Percentiles rank a stretch among this genome's conserved stretches.
phyloP scores from a whole-genome alignment of 2,113 vertebrate species.

The Catagonus wagneri region DNA sequence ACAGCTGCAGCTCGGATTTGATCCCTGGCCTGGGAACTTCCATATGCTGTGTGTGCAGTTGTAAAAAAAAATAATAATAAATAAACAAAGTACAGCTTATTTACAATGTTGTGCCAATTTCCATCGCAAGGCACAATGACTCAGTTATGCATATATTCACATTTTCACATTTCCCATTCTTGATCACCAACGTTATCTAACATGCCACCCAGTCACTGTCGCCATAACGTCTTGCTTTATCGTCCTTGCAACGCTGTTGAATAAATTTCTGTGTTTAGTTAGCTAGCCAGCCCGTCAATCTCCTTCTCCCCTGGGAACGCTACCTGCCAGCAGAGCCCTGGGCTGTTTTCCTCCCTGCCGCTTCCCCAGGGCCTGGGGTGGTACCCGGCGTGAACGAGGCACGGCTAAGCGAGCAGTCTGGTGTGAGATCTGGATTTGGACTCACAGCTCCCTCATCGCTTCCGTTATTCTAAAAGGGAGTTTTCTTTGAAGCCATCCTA shows the following conservation, averaged over 20 bases:
- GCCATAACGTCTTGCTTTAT: not conserved
- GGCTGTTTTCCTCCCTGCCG: not conserved
- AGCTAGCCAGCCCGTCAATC: no score
- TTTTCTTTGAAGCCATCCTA: not conserved
- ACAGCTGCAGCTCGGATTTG: no score
- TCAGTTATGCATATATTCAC: no score
- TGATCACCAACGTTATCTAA: not conserved
- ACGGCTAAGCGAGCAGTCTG: not conserved
- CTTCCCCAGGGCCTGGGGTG: not conserved
- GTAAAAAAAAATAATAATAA: no score
- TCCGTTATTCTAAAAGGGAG: not conserved
- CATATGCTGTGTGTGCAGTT: no score
- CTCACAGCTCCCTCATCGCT: not conserved
- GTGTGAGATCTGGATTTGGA: not conserved
- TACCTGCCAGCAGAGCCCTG: not conserved
- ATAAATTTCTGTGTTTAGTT: not conserved
- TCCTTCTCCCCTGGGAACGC: not conserved
- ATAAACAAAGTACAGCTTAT: no score
- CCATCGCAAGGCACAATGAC: no score
- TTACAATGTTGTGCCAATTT: no score
- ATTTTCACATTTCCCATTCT: no score
- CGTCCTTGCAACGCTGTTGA: not conserved
- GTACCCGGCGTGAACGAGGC: fast-evolving
- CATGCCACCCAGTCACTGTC: not conserved
- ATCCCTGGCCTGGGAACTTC: no score